Percentiles rank a stretch among this genome's conserved stretches.
These are phyloP conservation scores for Odontocolon sp. DNA, from an alignment of 2,888 invertebrate species.

Conservation along the genomic window DNA sequence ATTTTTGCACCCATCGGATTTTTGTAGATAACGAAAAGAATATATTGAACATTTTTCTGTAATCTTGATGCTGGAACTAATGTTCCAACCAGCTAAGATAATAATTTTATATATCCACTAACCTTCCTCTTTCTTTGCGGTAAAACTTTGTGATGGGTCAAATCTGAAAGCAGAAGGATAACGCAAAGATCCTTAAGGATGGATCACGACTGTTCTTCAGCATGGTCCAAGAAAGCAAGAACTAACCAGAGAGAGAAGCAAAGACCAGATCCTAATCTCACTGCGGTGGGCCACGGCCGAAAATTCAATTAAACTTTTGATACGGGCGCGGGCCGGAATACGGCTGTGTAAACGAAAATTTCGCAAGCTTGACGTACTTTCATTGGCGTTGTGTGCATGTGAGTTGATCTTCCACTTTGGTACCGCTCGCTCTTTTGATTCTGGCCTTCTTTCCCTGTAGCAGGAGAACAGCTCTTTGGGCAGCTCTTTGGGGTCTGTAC, in stretches of 20 bases:
- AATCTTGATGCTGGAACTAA: too few species aligned
- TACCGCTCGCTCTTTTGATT: slow-evolving; percentile 14
- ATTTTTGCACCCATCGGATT: not conserved
- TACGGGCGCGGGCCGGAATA: slow-evolving; percentile 73
- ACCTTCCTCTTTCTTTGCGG: slow-evolving; percentile 6
- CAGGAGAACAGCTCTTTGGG: too few species aligned
- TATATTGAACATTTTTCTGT: too few species aligned
- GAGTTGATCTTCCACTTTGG: not conserved
- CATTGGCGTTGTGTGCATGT: slow-evolving; percentile 68
- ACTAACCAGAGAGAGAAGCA: slow-evolving; percentile 33
- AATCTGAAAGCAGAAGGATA: not conserved
- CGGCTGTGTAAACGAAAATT: slow-evolving; percentile 81
- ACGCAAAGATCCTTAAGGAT: slow-evolving; percentile 23
- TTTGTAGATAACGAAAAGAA: not conserved
- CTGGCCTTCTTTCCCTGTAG: not conserved
- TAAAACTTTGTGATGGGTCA: slow-evolving; percentile 24
- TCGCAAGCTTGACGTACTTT: slow-evolving; percentile 79
- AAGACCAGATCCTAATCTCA: slow-evolving; percentile 75
- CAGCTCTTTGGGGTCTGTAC: slow-evolving; percentile 41
- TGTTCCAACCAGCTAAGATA: slow-evolving; percentile 49
- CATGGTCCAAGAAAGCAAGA: slow-evolving; percentile 1
- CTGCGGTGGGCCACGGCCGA: slow-evolving; percentile 72
- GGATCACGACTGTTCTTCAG: slow-evolving; percentile 6
- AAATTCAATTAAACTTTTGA: slow-evolving; percentile 81
- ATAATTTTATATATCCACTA: slow-evolving; percentile 11